Evolutionary conservation across 2,113 vertebrate genomes (phyloP).

Genomic region (Prolemur simus): DNA sequence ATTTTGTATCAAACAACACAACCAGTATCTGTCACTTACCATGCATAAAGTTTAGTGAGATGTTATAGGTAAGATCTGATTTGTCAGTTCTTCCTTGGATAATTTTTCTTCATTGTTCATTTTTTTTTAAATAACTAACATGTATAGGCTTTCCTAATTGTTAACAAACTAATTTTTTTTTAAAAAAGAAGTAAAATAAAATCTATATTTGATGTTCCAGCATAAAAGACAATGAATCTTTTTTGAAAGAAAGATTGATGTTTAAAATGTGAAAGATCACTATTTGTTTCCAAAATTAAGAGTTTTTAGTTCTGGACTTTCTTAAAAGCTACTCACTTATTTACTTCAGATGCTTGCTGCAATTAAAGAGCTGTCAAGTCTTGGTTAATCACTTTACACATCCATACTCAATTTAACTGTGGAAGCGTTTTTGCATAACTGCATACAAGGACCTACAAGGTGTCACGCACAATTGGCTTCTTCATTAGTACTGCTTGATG

Average conservation of each 20-base stretch:
- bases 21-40: conserved; percentile 92
- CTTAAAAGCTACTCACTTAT: background rate
- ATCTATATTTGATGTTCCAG: background rate
- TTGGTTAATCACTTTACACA: background rate
- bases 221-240: background rate
- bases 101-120: background rate
- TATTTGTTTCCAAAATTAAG: background rate
- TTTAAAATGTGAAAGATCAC: background rate
- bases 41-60: conserved; percentile 92
- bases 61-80: conserved; percentile 94
- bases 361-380: background rate
- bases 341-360: background rate
- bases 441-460: background rate
- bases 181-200: background rate
- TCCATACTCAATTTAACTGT: background rate
- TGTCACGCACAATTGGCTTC: background rate
- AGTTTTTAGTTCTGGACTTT: background rate
- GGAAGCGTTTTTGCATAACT: background rate
- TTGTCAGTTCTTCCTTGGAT: conserved; percentile 90
- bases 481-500: background rate
- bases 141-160: background rate
- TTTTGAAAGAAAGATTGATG: background rate
- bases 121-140: background rate
- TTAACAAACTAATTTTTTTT: conserved; percentile 3
- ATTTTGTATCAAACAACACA: conserved; percentile 93